Percentiles rank a stretch among this genome's conserved stretches.
Conservation (phyloP, 1,140 invertebrate genomes). For the Helicoverpa zea region DNA sequence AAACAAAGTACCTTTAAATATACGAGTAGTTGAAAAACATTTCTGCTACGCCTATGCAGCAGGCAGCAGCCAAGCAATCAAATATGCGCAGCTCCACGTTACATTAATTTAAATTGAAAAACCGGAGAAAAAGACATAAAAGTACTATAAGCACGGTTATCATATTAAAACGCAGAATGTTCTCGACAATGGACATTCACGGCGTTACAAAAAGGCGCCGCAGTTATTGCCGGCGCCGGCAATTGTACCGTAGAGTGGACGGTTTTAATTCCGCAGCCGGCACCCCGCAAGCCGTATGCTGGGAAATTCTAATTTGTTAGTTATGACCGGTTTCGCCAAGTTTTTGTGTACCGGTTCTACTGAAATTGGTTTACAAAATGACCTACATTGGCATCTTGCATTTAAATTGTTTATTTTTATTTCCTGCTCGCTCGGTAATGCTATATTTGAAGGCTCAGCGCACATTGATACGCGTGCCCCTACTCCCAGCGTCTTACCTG, state of each 20-base stretch:
- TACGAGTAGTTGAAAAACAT: neutral
- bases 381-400: neutral
- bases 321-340: slow-evolving; percentile 39
- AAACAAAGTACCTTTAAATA: neutral
- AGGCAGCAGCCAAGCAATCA: neutral
- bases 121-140: neutral
- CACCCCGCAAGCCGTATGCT: neutral
- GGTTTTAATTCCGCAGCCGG: slow-evolving; percentile 34
- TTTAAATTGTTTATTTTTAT: neutral
- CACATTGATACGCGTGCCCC: no score
- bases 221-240: slow-evolving; percentile 32
- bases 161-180: slow-evolving; percentile 39
- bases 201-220: slow-evolving; percentile 17
- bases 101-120: slow-evolving; percentile 32
- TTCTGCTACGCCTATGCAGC: neutral
- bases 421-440: neutral
- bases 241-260: slow-evolving; percentile 22
- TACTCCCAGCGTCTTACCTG: no score
- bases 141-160: slow-evolving; percentile 38
- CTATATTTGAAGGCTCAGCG: neutral
- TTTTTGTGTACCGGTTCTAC: slow-evolving; percentile 14
- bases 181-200: slow-evolving; percentile 30
- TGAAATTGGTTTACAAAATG: slow-evolving; percentile 25
- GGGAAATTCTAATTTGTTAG: slow-evolving; percentile 37
- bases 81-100: neutral